phyloP scores from a whole-genome alignment of 2,888 invertebrate genomes.

The Sarcophaga variegata region DNA sequence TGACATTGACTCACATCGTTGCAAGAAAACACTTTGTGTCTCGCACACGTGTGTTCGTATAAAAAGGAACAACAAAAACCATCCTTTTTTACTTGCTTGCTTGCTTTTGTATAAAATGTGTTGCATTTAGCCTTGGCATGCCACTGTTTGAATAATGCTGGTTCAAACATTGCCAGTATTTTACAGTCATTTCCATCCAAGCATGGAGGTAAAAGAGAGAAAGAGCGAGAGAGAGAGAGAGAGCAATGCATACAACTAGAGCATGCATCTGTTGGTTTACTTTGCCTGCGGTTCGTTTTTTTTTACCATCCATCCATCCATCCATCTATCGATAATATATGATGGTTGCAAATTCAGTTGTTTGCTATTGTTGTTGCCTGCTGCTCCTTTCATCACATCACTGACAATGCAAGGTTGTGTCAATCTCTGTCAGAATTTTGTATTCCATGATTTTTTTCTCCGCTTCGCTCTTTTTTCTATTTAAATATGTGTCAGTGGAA shows the following conservation, averaged over 20 bases:
- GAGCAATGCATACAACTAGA: not conserved
- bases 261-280: conserved; percentile 37
- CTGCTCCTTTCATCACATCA: conserved; percentile 52
- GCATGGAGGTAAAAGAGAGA: not conserved
- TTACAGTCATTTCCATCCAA: not conserved
- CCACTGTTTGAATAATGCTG: conserved; percentile 29
- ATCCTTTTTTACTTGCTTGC: no score
- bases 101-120: not conserved
- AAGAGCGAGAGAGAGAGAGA: no score
- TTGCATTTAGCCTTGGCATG: conserved; percentile 16
- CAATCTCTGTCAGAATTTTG: conserved; percentile 66
- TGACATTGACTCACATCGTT: conserved; percentile 66
- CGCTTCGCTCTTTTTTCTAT: not conserved
- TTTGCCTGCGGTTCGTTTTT: conserved; percentile 17
- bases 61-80: no score
- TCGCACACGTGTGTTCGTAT: no score
- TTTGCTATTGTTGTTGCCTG: conserved; percentile 8
- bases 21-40: not conserved
- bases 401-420: conserved; percentile 66
- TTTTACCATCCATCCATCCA: no score
- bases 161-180: not conserved
- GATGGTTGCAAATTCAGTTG: conserved; percentile 28
- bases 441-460: conserved; percentile 36
- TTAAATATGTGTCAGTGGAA: conserved; percentile 66
- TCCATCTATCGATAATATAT: conserved; percentile 61